Conservation (phyloP, 37 sponge, comb jelly and placozoan species). For the Tethya wilhelma region DNA sequence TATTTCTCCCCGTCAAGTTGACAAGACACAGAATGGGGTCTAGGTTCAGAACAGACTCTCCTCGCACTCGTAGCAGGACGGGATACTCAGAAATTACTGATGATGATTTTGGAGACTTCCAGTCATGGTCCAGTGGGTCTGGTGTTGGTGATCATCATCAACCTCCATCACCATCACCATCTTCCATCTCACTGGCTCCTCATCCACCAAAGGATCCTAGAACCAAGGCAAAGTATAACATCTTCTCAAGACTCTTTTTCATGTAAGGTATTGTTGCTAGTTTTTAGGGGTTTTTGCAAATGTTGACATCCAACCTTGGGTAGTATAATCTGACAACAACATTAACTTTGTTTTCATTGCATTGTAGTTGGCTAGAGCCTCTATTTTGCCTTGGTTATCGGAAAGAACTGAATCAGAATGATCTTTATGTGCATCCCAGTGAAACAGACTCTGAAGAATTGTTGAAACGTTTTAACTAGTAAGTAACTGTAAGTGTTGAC, state of each 20-base stretch:
- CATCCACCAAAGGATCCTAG: conserved; percentile 43
- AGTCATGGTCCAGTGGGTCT: too few species aligned
- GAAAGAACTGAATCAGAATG: conserved; percentile 46
- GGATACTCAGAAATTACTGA: too few species aligned
- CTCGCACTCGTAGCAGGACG: too few species aligned
- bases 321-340: background rate
- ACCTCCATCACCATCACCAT: too few species aligned
- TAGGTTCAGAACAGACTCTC: too few species aligned
- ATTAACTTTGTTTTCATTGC: background rate
- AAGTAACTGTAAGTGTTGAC: background rate
- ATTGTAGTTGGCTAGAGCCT: conserved; percentile 75
- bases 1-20: background rate
- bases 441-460: conserved; percentile 62
- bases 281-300: too few species aligned
- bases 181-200: too few species aligned
- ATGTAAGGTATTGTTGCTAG: conserved; percentile 39
- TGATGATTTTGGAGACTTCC: too few species aligned
- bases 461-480: conserved; percentile 62
- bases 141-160: too few species aligned
- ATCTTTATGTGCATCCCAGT: conserved; percentile 67
- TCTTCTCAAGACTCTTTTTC: conserved; percentile 47
- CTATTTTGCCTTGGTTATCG: conserved; percentile 57
- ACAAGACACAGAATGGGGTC: too few species aligned
- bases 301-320: background rate
- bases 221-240: conserved; percentile 38